A percentile compares a stretch with the other conserved stretches of the same genome.
Conservation (phyloP, 2,113 vertebrate species). For the Psilopsiagon aymara region DNA sequence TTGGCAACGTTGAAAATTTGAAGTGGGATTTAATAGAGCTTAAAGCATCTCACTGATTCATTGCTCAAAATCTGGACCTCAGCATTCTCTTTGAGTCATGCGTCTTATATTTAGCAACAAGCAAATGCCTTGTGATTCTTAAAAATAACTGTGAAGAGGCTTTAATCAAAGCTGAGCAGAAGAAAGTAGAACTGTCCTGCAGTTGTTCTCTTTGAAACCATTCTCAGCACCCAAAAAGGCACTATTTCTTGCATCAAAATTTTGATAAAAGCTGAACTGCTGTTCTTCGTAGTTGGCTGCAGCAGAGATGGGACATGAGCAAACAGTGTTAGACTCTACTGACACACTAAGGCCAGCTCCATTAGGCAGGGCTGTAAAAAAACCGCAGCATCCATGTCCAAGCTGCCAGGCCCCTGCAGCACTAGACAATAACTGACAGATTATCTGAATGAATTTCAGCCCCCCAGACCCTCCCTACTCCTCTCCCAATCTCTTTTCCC, state of each 20-base stretch:
- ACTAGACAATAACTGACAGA: rapidly evolving
- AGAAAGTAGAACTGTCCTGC: background rate
- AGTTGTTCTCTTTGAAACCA: background rate
- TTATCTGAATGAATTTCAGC: background rate
- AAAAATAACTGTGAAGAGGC: slow-evolving; percentile 25
- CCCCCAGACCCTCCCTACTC: too few species aligned
- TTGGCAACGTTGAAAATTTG: background rate
- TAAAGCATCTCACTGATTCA: background rate
- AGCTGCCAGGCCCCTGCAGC: background rate
- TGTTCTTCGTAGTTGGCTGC: rapidly evolving
- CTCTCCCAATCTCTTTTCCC: background rate
- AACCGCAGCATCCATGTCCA: background rate
- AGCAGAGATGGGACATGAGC: background rate
- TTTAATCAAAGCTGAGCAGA: slow-evolving; percentile 2
- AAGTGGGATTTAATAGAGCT: slow-evolving; percentile 21
- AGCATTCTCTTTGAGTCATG: slow-evolving; percentile 32
- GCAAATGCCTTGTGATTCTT: background rate
- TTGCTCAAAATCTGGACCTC: slow-evolving; percentile 1
- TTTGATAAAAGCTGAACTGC: background rate
- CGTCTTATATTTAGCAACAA: slow-evolving; percentile 13
- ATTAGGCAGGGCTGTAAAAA: too few species aligned
- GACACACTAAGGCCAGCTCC: background rate
- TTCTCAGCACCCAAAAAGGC: background rate
- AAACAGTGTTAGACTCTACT: background rate
- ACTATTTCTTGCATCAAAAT: background rate